Evolutionary conservation across 2,888 invertebrate species (phyloP).

Genomic region (Mantis religiosa): DNA sequence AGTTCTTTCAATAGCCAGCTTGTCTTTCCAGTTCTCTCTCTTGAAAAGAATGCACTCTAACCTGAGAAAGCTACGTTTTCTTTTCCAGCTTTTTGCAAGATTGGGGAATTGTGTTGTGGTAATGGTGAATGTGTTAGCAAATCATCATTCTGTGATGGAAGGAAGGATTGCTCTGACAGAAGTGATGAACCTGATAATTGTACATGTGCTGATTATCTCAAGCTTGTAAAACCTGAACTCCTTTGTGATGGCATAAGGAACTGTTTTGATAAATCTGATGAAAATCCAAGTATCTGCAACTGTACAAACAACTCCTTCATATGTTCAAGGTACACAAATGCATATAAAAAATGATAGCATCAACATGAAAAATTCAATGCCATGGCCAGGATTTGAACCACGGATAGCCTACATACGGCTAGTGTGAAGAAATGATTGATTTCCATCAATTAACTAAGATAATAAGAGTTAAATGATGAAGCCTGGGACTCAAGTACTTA

Average conservation of each 20-base stretch:
- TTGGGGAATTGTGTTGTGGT: conserved; percentile 61
- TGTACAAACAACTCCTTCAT: conserved; percentile 53
- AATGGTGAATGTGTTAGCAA: conserved; percentile 67
- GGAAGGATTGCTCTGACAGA: conserved; percentile 64
- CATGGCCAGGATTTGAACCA: no score
- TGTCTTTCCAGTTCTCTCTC: no score
- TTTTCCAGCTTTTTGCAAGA: background rate
- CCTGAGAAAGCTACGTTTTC: no score
- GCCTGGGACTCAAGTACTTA: no score
- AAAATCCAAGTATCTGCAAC: conserved; percentile 51
- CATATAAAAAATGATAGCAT: no score
- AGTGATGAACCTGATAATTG: conserved; percentile 61
- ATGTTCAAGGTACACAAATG: conserved; percentile 49
- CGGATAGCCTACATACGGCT: no score
- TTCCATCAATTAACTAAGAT: no score
- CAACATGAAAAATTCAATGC: no score
- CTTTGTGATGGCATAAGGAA: conserved; percentile 75
- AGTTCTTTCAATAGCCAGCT: no score
- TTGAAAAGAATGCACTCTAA: no score
- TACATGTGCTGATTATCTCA: conserved; percentile 62
- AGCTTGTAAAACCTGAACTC: conserved; percentile 60
- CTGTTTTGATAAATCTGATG: conserved; percentile 74
- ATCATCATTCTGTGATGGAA: conserved; percentile 62
- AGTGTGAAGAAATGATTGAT: no score
- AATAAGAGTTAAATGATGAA: no score